These are phyloP conservation scores for Cavia porcellus DNA, from an alignment of 2,113 vertebrate genomes.

Conservation along the genomic window DNA sequence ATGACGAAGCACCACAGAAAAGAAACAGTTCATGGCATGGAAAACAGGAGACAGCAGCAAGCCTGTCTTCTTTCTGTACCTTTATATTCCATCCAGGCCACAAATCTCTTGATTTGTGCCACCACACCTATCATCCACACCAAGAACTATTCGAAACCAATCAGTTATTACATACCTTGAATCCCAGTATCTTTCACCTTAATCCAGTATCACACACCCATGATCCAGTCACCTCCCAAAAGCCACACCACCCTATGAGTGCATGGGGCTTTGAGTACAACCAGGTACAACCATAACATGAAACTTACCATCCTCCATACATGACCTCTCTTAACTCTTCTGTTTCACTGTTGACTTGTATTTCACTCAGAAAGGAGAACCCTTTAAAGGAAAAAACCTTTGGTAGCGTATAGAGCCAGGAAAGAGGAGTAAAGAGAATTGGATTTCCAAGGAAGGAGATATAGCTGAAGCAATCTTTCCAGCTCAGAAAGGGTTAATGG, in stretches of 20 bases:
- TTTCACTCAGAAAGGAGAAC: not conserved
- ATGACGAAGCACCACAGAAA: not conserved
- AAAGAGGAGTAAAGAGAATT: not conserved
- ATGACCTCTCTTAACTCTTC: not conserved
- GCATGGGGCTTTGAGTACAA: not conserved
- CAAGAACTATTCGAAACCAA: not conserved
- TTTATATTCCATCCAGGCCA: not conserved
- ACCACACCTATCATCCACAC: not conserved
- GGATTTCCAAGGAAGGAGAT: conserved; percentile 35
- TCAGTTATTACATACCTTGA: not conserved
- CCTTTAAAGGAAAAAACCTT: not conserved
- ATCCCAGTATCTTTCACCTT: not conserved
- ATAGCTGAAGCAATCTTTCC: conserved; percentile 38
- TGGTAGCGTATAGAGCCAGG: not conserved
- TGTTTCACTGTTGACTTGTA: not conserved
- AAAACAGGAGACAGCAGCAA: not conserved
- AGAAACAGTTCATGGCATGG: not conserved
- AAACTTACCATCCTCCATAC: not conserved
- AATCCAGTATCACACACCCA: not conserved
- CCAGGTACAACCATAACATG: not conserved
- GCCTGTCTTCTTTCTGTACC: not conserved
- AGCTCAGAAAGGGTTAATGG: conserved; percentile 47
- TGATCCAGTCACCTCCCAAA: not conserved
- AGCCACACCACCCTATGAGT: not conserved
- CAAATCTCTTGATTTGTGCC: not conserved